A percentile compares a stretch with the other conserved stretches of the same genome.
phyloP scores from a whole-genome alignment of 2,797 vertebrate genomes.

The Arnoldichthys spilopterus region DNA sequence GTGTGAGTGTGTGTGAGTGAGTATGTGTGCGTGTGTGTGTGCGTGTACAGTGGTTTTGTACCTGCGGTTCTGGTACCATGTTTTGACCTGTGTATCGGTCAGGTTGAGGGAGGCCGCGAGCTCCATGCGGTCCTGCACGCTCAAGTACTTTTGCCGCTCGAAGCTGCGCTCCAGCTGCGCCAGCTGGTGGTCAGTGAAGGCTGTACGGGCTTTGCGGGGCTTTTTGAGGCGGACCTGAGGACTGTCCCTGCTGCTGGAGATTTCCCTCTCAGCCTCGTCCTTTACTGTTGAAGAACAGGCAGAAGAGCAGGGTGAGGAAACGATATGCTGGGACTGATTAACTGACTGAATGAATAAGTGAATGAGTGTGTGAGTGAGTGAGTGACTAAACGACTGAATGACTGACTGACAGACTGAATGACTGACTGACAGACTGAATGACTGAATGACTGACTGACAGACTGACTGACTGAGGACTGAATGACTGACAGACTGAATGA shows the following conservation, averaged over 20 bases:
- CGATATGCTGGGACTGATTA: not conserved
- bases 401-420: too few relatives aligned
- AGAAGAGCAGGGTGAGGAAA: not conserved
- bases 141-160: constrained; percentile 96
- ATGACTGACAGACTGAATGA: too few relatives aligned
- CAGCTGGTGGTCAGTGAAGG: constrained; percentile 97
- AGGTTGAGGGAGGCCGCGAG: constrained; percentile 97
- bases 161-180: constrained; percentile 97
- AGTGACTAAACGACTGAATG: not conserved
- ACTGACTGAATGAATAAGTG: not conserved
- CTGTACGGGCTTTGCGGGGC: constrained; percentile 95
- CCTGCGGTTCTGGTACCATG: constrained; percentile 99
- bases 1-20: too few relatives aligned
- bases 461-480: too few relatives aligned
- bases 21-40: not conserved
- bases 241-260: constrained; percentile 95
- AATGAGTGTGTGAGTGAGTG: too few relatives aligned
- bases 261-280: constrained; percentile 94
- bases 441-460: not conserved
- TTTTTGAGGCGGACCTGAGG: constrained; percentile 94
- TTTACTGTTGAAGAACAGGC: constrained; percentile 80
- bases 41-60: constrained; percentile 25
- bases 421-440: not conserved
- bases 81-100: constrained; percentile 98
- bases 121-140: constrained; percentile 98